These are phyloP conservation scores for Hydriomena furcata DNA, from an alignment of 2,888 invertebrate species.

Conservation along the genomic window DNA sequence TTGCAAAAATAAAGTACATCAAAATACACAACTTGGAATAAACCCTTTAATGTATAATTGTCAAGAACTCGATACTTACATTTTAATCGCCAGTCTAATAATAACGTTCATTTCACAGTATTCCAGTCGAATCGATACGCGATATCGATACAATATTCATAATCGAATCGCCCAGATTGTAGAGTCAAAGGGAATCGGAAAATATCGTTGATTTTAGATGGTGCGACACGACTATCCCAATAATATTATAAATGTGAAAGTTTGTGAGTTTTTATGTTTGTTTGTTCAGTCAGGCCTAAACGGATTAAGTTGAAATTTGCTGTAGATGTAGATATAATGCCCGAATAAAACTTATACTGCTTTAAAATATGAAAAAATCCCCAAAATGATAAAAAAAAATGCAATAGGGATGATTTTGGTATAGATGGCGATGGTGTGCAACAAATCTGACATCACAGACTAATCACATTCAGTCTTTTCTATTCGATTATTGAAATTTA, in stretches of 20 bases:
- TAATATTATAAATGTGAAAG: neutral
- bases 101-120: slow-evolving; percentile 36
- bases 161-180: slow-evolving; percentile 56
- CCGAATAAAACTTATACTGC: no score
- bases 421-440: no score
- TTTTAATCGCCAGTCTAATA: slow-evolving; percentile 34
- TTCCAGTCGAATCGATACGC: slow-evolving; percentile 45
- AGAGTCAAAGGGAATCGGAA: slow-evolving; percentile 57
- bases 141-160: slow-evolving; percentile 61
- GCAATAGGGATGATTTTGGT: no score
- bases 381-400: no score
- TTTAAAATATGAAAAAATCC: no score
- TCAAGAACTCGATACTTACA: slow-evolving; percentile 9
- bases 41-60: neutral
- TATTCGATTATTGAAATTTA: no score
- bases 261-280: neutral
- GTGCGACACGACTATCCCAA: slow-evolving; percentile 38
- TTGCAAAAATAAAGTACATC: neutral
- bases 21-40: neutral
- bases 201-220: slow-evolving; percentile 31
- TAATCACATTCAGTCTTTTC: no score
- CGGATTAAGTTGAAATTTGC: no score
- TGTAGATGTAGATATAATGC: no score
- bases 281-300: no score
- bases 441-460: no score